Conservation (phyloP, 1,140 invertebrate genomes). For the Amphibalanus amphitrite region DNA sequence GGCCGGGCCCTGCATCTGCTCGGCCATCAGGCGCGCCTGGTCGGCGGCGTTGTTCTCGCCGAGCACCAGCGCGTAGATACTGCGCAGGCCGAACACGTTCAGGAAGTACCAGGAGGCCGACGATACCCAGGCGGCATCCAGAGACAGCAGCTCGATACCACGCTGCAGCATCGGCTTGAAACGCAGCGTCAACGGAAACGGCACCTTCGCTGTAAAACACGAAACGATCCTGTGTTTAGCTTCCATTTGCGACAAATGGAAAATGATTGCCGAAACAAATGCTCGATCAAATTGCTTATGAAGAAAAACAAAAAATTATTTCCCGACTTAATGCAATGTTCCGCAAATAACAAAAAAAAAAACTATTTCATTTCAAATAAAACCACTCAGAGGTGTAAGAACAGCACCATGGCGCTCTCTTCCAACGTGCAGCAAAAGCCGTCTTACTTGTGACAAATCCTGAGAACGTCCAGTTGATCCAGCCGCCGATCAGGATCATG, state of each 20-base stretch:
- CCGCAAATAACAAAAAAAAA: too few relatives aligned
- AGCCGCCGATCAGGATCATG: conserved; percentile 96
- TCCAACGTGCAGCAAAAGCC: neutral
- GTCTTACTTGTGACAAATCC: conserved; percentile 90
- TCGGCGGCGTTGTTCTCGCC: conserved; percentile 98
- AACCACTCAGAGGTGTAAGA: too few relatives aligned
- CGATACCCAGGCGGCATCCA: conserved; percentile 98
- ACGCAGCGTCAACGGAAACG: conserved; percentile 89
- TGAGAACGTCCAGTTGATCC: conserved; percentile 99
- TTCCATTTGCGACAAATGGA: too few relatives aligned
- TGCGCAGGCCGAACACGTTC: conserved; percentile 95
- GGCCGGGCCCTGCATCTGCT: conserved; percentile 92
- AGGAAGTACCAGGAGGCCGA: conserved; percentile 99
- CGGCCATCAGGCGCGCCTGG: conserved; percentile 89
- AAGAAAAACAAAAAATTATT: too few relatives aligned
- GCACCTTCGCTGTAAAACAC: conserved; percentile 74
- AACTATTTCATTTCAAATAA: too few relatives aligned
- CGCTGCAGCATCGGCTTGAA: conserved; percentile 99
- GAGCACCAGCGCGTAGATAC: conserved; percentile 92
- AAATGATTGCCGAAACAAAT: too few relatives aligned
- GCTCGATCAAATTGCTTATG: too few relatives aligned
- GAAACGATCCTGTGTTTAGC: too few relatives aligned
- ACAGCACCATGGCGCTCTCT: too few relatives aligned
- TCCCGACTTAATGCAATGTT: too few relatives aligned
- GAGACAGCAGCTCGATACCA: conserved; percentile 80